Evolutionary conservation across 2,113 vertebrate genomes (phyloP), one percentile per base, ranked within the genome.

Genomic region (Catagonus wagneri): DNA sequence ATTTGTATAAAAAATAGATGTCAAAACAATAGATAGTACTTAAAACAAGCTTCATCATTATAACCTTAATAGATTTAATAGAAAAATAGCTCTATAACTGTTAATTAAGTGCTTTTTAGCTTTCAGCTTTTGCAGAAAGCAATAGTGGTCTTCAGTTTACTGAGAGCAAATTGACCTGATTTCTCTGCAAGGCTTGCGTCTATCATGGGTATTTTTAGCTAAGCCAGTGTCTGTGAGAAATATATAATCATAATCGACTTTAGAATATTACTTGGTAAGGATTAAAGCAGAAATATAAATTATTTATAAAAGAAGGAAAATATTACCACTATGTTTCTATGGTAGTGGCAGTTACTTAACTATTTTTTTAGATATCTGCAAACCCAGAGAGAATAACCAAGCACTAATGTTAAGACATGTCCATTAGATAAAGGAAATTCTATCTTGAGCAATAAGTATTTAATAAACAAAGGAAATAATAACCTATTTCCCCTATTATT

Each of bases 191-290:
- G 44, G 17, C 13, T 79, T 75, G 71, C n/a, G 63, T 88, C 1
- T 78, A 36, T 14, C 17, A 32, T 12, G 4, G 1, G 2, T 66
- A 85, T 93, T 97, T 95, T 20, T 78, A 81, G 9, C 34, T 87
- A 89, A 96, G 23, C 4, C 44, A 60, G 12, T 83, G 78, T 85
- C 13, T 90, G 20, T 80, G 54, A 89, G 65, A 91, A 80, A 85
- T 83, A 17, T 9, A 56, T 65, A 2, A 87, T 66, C 44, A 76
- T 74, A 78, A 72, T 75, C 7, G 17, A 76, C 36, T 86, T 96
- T 83, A 83, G 36, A 91, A 65, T 83, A 92, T 23, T 58, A 86
- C 75, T 91, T 97, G 23, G 11, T 80, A 44, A 83, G 32, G 14
- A 39, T 75, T 80, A 79, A 6, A 92, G 56, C 23, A 92, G 25